Evolutionary conservation across 2,113 vertebrate species (phyloP).

Genomic region (Pomatorhinus ruficollis): DNA sequence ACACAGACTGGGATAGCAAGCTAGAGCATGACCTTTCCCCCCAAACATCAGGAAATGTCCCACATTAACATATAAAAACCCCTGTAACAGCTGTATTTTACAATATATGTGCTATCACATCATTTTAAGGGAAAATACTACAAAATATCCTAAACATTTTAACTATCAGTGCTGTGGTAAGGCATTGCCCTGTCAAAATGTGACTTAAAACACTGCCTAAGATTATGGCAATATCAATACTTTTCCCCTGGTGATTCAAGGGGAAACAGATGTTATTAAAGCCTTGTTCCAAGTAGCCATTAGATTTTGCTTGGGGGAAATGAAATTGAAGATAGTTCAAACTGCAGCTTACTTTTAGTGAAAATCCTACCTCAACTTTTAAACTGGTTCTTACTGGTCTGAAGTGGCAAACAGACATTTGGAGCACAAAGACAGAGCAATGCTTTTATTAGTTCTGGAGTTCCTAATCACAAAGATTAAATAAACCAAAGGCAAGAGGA

Average conservation of each 20-base stretch:
- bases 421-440: neutral
- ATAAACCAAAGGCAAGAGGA: neutral
- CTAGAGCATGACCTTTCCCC: neutral
- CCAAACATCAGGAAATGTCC: neutral
- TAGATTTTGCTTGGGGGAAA: conserved; percentile 17
- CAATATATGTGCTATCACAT: neutral
- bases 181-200: conserved; percentile 34
- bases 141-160: conserved; percentile 5
- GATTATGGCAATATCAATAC: conserved; percentile 41
- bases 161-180: neutral
- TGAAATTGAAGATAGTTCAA: neutral
- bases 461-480: neutral
- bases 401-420: neutral
- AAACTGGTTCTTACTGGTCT: neutral
- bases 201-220: conserved; percentile 10
- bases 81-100: neutral
- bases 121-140: neutral
- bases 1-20: neutral
- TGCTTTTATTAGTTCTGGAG: neutral
- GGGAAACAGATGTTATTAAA: conserved; percentile 58
- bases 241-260: neutral
- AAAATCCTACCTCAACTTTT: neutral
- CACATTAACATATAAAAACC: neutral
- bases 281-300: neutral
- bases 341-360: neutral